Percentiles rank a stretch among this genome's conserved stretches.
Evolutionary conservation across 2,797 vertebrate species (phyloP).

Genomic region (Parauchenoglanis punctatus): DNA sequence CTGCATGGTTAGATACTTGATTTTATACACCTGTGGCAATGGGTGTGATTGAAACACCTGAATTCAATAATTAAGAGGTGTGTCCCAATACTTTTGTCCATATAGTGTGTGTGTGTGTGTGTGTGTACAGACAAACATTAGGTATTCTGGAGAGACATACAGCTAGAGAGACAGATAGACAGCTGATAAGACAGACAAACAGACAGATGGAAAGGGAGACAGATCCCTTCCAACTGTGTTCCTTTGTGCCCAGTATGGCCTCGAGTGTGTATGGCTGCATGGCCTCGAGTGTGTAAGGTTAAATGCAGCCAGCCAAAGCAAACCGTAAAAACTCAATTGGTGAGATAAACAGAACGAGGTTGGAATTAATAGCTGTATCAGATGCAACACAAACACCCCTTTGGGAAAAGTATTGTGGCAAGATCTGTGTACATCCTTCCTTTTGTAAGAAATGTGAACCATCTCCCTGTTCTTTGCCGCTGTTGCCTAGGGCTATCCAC

Average conservation of each 20-base stretch:
- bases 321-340: conserved; percentile 62
- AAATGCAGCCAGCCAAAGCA: conserved; percentile 55
- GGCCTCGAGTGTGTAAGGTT: conserved; percentile 54
- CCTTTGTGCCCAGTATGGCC: conserved; percentile 48
- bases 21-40: too few relatives aligned
- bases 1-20: too few relatives aligned
- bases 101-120: too few relatives aligned
- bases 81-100: too few relatives aligned
- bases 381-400: conserved; percentile 56
- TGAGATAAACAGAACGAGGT: conserved; percentile 59
- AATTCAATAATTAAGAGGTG: too few relatives aligned
- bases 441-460: conserved; percentile 54
- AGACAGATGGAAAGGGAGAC: conserved; percentile 21
- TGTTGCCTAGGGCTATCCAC: neutral
- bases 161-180: conserved; percentile 17
- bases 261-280: conserved; percentile 52
- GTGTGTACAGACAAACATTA: too few relatives aligned
- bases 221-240: conserved; percentile 29
- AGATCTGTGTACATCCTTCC: conserved; percentile 57
- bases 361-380: conserved; percentile 63
- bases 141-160: conserved; percentile 4
- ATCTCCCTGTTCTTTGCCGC: conserved; percentile 34
- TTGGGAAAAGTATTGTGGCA: conserved; percentile 44
- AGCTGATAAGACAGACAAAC: neutral
- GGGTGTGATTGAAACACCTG: too few relatives aligned